Evolutionary conservation across 2,797 vertebrate genomes (phyloP), one percentile per base, ranked within the genome.

Genomic region (Dallia pectoralis): DNA sequence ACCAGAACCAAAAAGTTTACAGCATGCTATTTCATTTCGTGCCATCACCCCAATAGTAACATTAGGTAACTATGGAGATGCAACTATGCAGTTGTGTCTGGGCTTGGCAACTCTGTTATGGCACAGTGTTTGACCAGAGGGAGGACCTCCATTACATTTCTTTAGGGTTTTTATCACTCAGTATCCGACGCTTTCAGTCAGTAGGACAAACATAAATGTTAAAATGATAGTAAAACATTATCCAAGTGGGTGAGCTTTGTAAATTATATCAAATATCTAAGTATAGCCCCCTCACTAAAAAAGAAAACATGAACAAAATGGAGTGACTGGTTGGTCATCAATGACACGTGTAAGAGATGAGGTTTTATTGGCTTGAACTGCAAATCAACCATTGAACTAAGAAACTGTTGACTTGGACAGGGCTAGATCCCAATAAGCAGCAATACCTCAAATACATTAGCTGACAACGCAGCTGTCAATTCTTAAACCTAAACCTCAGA

Each of bases 51-150:
- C 49, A 71, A 76, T 44, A 44, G 40, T 14, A 44, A 29, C 33
- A 72, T 81, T 64, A 40, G 68, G 61, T 74, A 86, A 84, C 47
- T 74, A 75, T 67, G 70, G 69, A 77, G 79, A 78, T 84, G 80
- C 87, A 79, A 89, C 82, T 73, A 86, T 79, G 82, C 82, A 87
- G 86, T 84, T 85, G 86, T 83, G 77, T 85, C 77, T 77, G 84
- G 86, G 85, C 85, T 84, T 91, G 88, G 90, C 88, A 89, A 91
- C 87, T 89, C 76, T 16, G 87, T 86, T 87, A 90, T 92, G 91
- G 92, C 91, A 94, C 91, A 93, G 91, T 92, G 92, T 92, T 91
- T 88, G 88, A 93, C 88, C 87, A 87, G 84, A 91, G 82, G 81
- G 79, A 82, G 79, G 79, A 88, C 86, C 80, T 78, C 85, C 80